These are phyloP conservation scores for Halcyon senegalensis DNA, from an alignment of 2,113 vertebrate genomes.

Conservation along the genomic window DNA sequence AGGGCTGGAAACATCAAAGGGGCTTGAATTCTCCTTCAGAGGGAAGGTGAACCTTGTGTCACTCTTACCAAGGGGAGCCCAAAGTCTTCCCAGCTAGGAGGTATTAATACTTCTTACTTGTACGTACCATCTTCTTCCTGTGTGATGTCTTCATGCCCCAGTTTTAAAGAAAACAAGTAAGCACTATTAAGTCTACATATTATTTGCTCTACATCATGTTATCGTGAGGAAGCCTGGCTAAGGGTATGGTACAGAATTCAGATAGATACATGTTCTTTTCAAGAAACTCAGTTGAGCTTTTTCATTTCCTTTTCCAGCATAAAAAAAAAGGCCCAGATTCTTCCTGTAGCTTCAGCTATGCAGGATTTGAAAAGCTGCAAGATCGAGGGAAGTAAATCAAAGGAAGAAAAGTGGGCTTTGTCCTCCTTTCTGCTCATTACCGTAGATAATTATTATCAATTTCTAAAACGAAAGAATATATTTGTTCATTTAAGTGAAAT, in stretches of 20 bases:
- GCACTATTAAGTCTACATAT: not conserved
- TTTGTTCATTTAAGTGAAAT: not conserved
- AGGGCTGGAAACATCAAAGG: slow-evolving; percentile 6
- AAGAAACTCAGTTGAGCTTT: not conserved
- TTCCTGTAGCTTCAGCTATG: not conserved
- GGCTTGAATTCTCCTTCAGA: not conserved
- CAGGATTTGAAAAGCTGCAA: not conserved
- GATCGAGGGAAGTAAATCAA: slow-evolving; percentile 12
- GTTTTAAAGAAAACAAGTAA: not conserved
- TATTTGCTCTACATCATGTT: not conserved
- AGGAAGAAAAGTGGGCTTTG: not conserved
- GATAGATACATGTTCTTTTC: not conserved
- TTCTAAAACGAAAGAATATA: not conserved
- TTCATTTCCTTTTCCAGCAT: not conserved
- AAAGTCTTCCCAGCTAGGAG: not conserved
- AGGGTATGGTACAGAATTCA: not conserved
- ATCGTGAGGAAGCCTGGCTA: not conserved
- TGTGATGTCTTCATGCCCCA: not conserved
- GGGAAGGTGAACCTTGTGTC: slow-evolving; percentile 7
- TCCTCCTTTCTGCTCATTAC: not conserved
- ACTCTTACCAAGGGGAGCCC: not conserved
- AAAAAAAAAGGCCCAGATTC: not conserved
- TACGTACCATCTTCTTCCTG: not conserved
- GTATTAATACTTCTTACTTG: not conserved
- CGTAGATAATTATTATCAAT: not conserved